Evolutionary conservation across 2,888 invertebrate species (phyloP).

Genomic region (Napeogenes inachia): DNA sequence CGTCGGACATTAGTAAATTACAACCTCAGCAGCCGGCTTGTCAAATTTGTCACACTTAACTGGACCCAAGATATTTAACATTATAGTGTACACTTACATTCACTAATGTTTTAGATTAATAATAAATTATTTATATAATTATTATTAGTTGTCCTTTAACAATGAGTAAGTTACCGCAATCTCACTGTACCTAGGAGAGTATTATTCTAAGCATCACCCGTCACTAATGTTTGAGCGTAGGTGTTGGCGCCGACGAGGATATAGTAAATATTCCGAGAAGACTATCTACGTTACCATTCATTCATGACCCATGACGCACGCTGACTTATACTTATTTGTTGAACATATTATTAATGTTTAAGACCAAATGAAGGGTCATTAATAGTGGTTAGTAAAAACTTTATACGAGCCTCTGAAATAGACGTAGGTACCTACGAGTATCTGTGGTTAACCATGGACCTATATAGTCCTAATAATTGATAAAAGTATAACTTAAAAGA

Average conservation of each 20-base stretch:
- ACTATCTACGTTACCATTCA: slow-evolving; percentile 61
- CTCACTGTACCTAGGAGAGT: slow-evolving; percentile 18
- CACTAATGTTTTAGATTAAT: too few species aligned
- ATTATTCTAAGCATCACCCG: slow-evolving; percentile 20
- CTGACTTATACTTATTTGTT: slow-evolving; percentile 11
- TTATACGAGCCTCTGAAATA: too few species aligned
- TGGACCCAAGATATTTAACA: too few species aligned
- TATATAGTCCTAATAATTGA: too few species aligned
- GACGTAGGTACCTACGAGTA: too few species aligned
- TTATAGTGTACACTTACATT: too few species aligned
- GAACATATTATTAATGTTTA: neutral
- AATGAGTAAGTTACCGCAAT: slow-evolving; percentile 11
- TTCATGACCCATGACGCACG: slow-evolving; percentile 55
- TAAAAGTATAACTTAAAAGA: too few species aligned
- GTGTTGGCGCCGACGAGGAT: slow-evolving; percentile 51
- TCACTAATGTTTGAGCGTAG: slow-evolving; percentile 38
- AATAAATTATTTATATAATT: too few species aligned
- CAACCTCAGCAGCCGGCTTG: neutral
- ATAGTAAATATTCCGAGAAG: slow-evolving; percentile 67
- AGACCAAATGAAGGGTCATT: neutral
- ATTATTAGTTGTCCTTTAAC: neutral
- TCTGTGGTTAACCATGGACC: too few species aligned
- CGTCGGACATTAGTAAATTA: slow-evolving; percentile 7
- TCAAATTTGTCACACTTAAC: neutral
- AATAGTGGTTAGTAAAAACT: too few species aligned